Evolutionary conservation across 2,888 invertebrate species (phyloP).

Genomic region (Cheilosia scutellata): DNA sequence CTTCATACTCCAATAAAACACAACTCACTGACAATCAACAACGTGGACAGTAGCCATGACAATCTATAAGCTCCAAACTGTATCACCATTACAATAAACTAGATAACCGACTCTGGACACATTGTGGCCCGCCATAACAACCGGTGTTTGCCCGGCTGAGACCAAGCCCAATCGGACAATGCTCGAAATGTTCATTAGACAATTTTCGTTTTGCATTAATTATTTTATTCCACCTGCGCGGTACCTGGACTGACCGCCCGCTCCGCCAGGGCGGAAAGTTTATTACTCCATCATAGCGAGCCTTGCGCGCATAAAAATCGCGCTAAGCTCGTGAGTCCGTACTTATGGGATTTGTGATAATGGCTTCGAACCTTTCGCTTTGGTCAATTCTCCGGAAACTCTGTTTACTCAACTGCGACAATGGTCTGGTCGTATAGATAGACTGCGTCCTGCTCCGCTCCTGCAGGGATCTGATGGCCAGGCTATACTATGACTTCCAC

Average conservation of each 20-base stretch:
- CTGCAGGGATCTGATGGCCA: slow-evolving; percentile 39
- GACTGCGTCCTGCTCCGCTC: slow-evolving; percentile 31
- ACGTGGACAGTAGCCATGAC: slow-evolving; percentile 64
- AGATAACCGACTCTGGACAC: slow-evolving; percentile 58
- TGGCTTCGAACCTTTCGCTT: slow-evolving; percentile 71
- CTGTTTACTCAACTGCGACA: slow-evolving; percentile 75
- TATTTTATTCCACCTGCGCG: slow-evolving; percentile 75
- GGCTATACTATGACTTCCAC: neutral
- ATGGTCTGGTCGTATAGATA: slow-evolving; percentile 28
- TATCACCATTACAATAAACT: slow-evolving; percentile 74
- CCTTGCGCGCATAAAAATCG: slow-evolving; percentile 55
- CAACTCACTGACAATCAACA: slow-evolving; percentile 65
- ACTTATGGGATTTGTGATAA: slow-evolving; percentile 75
- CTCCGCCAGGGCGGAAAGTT: slow-evolving; percentile 49
- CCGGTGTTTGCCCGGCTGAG: slow-evolving; percentile 52
- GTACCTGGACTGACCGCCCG: slow-evolving; percentile 18
- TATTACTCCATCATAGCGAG: slow-evolving; percentile 61
- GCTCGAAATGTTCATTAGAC: slow-evolving; percentile 76
- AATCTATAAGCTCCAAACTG: slow-evolving; percentile 71
- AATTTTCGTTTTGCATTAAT: slow-evolving; percentile 76
- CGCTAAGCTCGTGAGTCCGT: slow-evolving; percentile 69
- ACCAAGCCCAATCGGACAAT: slow-evolving; percentile 75
- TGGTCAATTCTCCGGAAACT: slow-evolving; percentile 69
- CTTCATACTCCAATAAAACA: slow-evolving; percentile 50
- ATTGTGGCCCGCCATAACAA: slow-evolving; percentile 47